Conservation (phyloP, 2,888 invertebrate species). For the Stratiomys singularior region DNA sequence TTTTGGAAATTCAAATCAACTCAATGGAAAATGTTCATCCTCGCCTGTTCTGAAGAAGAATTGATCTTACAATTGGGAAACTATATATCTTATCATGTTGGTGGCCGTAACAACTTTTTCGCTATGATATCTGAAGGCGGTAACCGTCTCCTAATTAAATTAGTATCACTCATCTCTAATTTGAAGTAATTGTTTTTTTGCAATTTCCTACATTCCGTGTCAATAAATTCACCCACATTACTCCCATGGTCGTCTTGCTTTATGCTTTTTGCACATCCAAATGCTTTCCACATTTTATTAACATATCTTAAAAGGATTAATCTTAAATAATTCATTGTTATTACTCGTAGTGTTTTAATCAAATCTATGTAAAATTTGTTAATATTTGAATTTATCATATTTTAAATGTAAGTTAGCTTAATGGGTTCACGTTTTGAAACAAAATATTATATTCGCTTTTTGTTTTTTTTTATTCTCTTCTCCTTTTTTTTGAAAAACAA, state of each 20-base stretch:
- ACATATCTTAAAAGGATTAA: not conserved
- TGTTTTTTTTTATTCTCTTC: not conserved
- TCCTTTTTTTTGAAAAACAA: not conserved
- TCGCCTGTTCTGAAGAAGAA: no score
- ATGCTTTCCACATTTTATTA: not conserved
- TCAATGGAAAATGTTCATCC: no score
- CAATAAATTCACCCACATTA: no score
- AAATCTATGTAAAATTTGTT: not conserved
- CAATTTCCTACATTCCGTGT: no score
- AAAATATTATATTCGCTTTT: not conserved
- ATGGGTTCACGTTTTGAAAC: not conserved
- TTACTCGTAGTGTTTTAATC: not conserved
- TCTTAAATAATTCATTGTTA: conserved; percentile 1
- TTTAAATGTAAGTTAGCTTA: not conserved
- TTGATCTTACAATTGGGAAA: no score
- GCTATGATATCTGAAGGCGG: no score
- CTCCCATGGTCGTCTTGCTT: conserved; percentile 13
- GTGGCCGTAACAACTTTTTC: no score
- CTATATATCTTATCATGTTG: no score
- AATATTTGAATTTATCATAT: not conserved
- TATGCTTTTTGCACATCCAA: conserved; percentile 27
- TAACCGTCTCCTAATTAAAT: no score
- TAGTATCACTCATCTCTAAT: no score
- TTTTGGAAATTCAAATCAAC: no score
- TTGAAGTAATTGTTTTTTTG: no score